Conservation (phyloP, 2,888 invertebrate species). For the Theodoxus fluviatilis region DNA sequence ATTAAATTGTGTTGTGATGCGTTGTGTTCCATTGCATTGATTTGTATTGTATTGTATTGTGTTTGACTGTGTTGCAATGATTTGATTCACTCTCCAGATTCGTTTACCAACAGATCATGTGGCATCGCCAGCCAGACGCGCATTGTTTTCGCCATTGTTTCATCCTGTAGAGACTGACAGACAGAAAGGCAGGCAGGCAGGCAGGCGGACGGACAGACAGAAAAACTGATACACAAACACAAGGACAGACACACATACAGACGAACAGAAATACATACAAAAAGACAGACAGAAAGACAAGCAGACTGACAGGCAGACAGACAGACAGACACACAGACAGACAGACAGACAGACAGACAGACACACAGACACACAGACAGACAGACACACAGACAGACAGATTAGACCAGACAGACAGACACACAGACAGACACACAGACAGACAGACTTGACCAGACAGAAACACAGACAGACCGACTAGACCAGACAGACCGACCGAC, state of each 20-base stretch:
- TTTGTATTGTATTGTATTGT: too few relatives aligned
- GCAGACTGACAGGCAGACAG: slow-evolving; percentile 7
- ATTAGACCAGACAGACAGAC: slow-evolving; percentile 19
- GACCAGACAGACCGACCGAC: not conserved
- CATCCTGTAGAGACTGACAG: too few relatives aligned
- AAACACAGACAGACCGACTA: not conserved
- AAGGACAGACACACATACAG: too few relatives aligned
- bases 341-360: slow-evolving; percentile 6
- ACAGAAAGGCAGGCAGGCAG: too few relatives aligned
- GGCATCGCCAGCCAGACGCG: too few relatives aligned
- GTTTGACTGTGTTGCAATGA: too few relatives aligned
- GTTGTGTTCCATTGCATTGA: too few relatives aligned
- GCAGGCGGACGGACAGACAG: not conserved
- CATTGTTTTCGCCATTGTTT: too few relatives aligned
- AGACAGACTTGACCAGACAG: not conserved
- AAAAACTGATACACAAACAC: not conserved
- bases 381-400: not conserved
- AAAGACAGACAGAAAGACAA: slow-evolving; percentile 15
- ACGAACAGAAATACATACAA: not conserved
- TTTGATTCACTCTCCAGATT: too few relatives aligned
- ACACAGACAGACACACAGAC: slow-evolving; percentile 24
- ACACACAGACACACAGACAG: slow-evolving; percentile 12
- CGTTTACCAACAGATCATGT: too few relatives aligned
- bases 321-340: slow-evolving; percentile 3
- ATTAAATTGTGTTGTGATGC: too few relatives aligned